Base-by-base conservation (phyloP, 2,797 vertebrate species). In the Dryobates pubescens region DNA sequence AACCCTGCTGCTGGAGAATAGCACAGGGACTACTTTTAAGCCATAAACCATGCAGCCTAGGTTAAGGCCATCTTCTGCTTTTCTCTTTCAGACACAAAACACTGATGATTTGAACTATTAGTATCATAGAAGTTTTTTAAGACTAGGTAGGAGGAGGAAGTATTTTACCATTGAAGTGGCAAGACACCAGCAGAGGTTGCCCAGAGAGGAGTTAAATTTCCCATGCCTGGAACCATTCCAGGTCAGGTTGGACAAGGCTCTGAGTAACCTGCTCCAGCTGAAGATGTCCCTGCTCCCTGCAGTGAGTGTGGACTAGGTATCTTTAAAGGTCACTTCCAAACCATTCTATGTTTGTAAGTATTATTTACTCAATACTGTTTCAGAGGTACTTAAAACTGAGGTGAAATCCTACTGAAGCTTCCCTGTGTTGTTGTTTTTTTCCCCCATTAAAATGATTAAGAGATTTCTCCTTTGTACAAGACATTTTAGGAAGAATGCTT, bases 381-480 rank as follows among this genome's bases (percentile, higher is more conserved):
- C 27, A 47, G 43, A 86, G 34, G 36, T 83, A 67, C 19, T 71
- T 82, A 74, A 80, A 91, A 85, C 17, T 49, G 49, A 81, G 86
- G 20, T 20, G 41, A 86, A 72, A 30, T 65, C 11, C 14, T 22
- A 67, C 18, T 63, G 2, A 81, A 68, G 11, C 16, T 69, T 51
- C 4, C 13, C 13, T 13, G 22, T 3, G 47, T 51, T 3, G 0
- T 0, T 4, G 67, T 63, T 41, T 13, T 30, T 34, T 3, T 3
- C 2, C 23, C 14, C 27, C 22, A 67, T 53, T 57, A 59, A 54
- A 84, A 63, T 56, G 53, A 49, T 54, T 27, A 86, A 76, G 27
- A 9, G 27, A 53, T 68, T 77, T 71, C 43, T 82, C 29, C n/a
- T 85, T n/a, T 56, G 45, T 51, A 56, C 5, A 13, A 64, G 45